Conservation (phyloP, 2,888 invertebrate genomes). For the Hecatera dysodea region DNA sequence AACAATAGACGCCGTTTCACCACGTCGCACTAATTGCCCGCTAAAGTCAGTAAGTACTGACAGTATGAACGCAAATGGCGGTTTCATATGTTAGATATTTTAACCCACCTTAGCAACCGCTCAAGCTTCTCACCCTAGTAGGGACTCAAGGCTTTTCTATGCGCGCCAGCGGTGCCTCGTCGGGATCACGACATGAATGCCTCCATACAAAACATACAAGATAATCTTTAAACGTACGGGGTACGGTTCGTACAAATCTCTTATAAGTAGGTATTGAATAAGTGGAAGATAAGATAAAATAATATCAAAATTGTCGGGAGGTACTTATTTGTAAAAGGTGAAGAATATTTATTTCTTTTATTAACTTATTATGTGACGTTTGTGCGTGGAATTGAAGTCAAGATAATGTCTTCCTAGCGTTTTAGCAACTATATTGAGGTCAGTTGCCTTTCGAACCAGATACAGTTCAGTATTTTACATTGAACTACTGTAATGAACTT, state of each 20-base stretch:
- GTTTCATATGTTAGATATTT: neutral
- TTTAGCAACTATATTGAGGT: too few species aligned
- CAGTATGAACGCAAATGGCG: neutral
- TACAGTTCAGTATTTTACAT: too few species aligned
- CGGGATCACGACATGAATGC: slow-evolving; percentile 46
- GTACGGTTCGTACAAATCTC: slow-evolving; percentile 45
- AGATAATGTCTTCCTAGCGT: too few species aligned
- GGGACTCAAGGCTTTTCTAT: slow-evolving; percentile 22
- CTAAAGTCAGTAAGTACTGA: neutral
- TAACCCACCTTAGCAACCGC: neutral
- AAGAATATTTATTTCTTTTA: too few species aligned
- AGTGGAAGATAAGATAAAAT: neutral
- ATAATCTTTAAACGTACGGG: slow-evolving; percentile 47
- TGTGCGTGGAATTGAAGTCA: neutral
- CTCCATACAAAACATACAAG: slow-evolving; percentile 42
- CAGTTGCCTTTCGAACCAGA: too few species aligned
- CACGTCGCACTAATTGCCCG: too few species aligned
- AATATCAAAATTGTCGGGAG: neutral
- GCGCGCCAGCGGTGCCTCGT: slow-evolving; percentile 1
- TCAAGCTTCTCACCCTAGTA: neutral
- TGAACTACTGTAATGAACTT: too few species aligned
- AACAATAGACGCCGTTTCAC: neutral
- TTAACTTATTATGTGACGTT: neutral
- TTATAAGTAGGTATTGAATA: slow-evolving; percentile 27
- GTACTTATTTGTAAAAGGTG: neutral